phyloP scores from a whole-genome alignment of 2,888 invertebrate genomes.

The Lycocerus yunnanus region DNA sequence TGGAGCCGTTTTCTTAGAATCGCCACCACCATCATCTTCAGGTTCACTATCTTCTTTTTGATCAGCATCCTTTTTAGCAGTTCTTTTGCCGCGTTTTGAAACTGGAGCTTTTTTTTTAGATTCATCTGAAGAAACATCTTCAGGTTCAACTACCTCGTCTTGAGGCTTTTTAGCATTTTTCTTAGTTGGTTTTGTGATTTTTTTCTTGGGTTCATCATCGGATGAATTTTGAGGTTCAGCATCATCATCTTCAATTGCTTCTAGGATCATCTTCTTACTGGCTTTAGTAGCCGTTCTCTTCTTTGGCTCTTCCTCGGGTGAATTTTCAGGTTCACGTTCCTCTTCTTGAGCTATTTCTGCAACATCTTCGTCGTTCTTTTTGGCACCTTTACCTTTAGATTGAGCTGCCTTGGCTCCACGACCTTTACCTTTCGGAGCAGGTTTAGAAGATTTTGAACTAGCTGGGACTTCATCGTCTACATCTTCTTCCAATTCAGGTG shows the following conservation, averaged over 20 bases:
- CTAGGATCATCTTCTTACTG: neutral
- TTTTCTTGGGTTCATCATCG: conserved; percentile 40
- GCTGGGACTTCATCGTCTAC: neutral
- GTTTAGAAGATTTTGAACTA: conserved; percentile 29
- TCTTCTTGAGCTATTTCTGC: conserved; percentile 16
- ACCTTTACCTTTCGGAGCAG: conserved; percentile 41
- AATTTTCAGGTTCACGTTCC: neutral
- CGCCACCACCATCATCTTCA: neutral
- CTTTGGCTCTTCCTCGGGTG: conserved; percentile 1
- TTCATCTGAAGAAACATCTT: conserved; percentile 4
- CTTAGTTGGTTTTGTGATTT: neutral
- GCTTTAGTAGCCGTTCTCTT: conserved; percentile 39
- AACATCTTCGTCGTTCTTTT: conserved; percentile 45
- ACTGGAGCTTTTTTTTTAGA: neutral
- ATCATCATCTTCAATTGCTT: neutral
- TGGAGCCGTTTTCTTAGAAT: neutral
- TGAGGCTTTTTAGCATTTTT: conserved; percentile 36
- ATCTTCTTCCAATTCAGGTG: neutral
- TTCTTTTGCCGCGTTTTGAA: neutral
- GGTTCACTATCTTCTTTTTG: neutral
- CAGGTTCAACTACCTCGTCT: conserved; percentile 27
- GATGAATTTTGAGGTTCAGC: neutral
- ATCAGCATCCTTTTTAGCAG: neutral
- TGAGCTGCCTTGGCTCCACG: conserved; percentile 19
- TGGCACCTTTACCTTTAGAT: conserved; percentile 44